Evolutionary conservation across 2,888 invertebrate genomes (phyloP).

Genomic region (Acrobasis consociella): DNA sequence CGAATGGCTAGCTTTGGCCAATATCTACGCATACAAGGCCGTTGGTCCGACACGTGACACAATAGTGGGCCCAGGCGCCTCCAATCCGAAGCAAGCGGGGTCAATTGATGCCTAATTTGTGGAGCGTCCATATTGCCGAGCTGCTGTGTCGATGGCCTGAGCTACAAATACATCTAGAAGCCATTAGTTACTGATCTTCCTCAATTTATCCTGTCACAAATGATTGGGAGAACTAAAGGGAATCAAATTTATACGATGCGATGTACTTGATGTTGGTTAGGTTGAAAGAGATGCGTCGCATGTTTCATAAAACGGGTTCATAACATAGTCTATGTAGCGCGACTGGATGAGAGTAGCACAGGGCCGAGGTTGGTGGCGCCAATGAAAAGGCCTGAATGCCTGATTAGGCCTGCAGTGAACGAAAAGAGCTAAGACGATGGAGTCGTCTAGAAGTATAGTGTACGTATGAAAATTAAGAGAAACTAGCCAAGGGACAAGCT

Average conservation of each 20-base stretch:
- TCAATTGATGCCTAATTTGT: conserved; percentile 76
- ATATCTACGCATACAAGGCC: conserved; percentile 39
- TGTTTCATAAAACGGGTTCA: no score
- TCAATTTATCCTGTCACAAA: conserved; percentile 21
- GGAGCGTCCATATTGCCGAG: conserved; percentile 36
- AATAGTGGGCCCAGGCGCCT: conserved; percentile 44
- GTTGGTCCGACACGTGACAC: conserved; percentile 43
- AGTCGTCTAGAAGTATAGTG: no score
- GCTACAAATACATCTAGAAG: conserved; percentile 49
- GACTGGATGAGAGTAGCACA: no score
- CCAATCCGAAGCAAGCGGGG: conserved; percentile 57
- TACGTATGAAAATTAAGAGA: no score
- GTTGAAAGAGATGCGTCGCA: neutral
- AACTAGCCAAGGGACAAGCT: no score
- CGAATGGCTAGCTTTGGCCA: conserved; percentile 24
- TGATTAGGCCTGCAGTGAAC: no score
- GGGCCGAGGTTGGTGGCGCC: no score
- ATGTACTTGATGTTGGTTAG: neutral
- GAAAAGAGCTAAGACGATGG: no score
- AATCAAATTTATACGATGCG: conserved; percentile 3
- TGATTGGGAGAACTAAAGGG: neutral
- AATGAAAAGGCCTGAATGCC: no score
- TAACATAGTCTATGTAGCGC: no score
- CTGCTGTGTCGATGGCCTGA: conserved; percentile 57
- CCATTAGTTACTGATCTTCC: conserved; percentile 32